Base-by-base conservation (phyloP, 2,797 vertebrate genomes). In the Microctenopoma stevenorrisi region DNA sequence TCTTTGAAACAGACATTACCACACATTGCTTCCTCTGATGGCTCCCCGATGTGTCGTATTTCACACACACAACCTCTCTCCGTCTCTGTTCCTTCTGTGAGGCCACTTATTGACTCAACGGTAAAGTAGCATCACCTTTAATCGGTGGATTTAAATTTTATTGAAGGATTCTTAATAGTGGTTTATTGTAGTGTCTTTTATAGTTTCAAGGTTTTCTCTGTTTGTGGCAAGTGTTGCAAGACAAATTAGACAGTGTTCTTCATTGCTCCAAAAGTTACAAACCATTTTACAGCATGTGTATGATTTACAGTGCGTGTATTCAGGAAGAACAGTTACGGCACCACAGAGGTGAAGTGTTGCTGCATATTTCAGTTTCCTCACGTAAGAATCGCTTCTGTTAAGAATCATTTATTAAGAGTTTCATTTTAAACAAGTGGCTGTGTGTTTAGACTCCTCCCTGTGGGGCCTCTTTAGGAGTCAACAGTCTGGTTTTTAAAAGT, bases 21-120 rank as follows among this genome's bases (percentile, higher is more conserved):
- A n/a, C 66, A 71, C 64, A 38, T 55, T 54, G 62, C 75, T 79
- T 70, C 43, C 3, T 61, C 82, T 30, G 64, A 89, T 57, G 62
- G 58, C 83, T 89, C 83, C 74, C 84, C 8, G 28, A 68, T 56
- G 88, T 61, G 74, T 80, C 69, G 76, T 89, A 74, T 43, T 37
- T 75, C 47, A 72, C 46, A 73, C 46, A 73, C 60, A 30, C 42
- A 63, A 66, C 60, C 73, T 61, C 66, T 81, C 78, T 71, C 72
- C 14, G 48, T 66, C 57, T 79, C 71, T 63, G 35, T 28, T 18
- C 54, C 61, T 73, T 61, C 62, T 68, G 47, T 54, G 57, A 76
- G 57, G 64, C 60, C 79, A 74, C 50, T 28, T 88, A 88, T 90
- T 78, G 87, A 83, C 70, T 78, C 13, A 8, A 65, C 81, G 81